phyloP scores from a whole-genome alignment of 1,140 invertebrate species.

The Thalassaphorura encarpata region DNA sequence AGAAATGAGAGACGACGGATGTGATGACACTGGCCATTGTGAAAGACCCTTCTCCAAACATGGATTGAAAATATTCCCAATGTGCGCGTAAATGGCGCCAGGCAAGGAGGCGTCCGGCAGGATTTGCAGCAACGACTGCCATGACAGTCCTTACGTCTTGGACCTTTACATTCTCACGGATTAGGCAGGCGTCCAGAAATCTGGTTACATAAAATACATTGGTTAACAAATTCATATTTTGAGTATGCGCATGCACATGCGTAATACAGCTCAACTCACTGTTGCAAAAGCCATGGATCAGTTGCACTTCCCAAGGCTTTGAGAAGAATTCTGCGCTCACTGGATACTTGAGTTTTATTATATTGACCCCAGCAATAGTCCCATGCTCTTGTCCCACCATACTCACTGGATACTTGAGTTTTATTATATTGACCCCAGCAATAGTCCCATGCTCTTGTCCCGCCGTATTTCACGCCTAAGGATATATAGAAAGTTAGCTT shows the following conservation, averaged over 20 bases:
- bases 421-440: constrained; percentile 60
- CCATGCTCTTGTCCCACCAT: constrained; percentile 62
- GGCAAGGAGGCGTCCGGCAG: constrained; percentile 56
- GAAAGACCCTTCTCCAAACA: constrained; percentile 57
- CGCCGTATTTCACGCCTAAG: constrained; percentile 55
- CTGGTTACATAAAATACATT: constrained; percentile 34
- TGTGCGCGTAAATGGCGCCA: constrained; percentile 67
- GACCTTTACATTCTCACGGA: constrained; percentile 53
- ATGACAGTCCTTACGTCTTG: constrained; percentile 60
- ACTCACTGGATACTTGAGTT: constrained; percentile 54
- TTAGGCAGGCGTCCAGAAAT: constrained; percentile 53
- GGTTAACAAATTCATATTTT: neutral
- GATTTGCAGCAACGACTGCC: constrained; percentile 52
- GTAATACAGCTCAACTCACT: constrained; percentile 41
- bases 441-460: constrained; percentile 59
- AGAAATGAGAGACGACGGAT: constrained; percentile 56
- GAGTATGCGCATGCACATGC: too few species aligned
- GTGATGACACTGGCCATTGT: constrained; percentile 58
- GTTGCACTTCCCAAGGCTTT: constrained; percentile 56
- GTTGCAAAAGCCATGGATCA: constrained; percentile 60
- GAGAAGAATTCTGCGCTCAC: constrained; percentile 55
- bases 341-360: constrained; percentile 52
- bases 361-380: constrained; percentile 60
- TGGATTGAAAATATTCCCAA: constrained; percentile 53
- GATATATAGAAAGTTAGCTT: too few species aligned